Percentiles rank a stretch among this genome's conserved stretches.
Evolutionary conservation across 1,140 invertebrate species (phyloP).

Genomic region (Hestina assimilis): DNA sequence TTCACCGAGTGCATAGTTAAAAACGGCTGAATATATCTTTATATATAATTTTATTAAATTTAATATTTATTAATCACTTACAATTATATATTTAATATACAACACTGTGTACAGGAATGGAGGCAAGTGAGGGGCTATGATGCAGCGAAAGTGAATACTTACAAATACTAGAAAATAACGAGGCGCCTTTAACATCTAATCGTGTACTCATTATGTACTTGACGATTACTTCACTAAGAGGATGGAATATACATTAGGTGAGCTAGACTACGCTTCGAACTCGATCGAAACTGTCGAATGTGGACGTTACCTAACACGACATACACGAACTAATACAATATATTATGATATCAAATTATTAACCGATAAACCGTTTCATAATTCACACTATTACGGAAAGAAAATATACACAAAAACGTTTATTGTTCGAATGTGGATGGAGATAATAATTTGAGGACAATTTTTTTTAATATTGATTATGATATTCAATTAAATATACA

Average conservation of each 20-base stretch:
- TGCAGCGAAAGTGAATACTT: constrained; percentile 50
- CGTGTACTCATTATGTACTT: constrained; percentile 72
- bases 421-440: constrained; percentile 75
- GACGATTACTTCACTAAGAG: constrained; percentile 63
- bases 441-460: constrained; percentile 68
- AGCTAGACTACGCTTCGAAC: constrained; percentile 46
- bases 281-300: constrained; percentile 33
- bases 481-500: constrained; percentile 55
- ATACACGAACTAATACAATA: constrained; percentile 34
- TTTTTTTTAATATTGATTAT: constrained; percentile 42
- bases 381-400: constrained; percentile 31
- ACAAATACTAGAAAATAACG: constrained; percentile 65
- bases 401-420: constrained; percentile 52
- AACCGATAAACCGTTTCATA: constrained; percentile 27
- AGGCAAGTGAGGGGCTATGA: constrained; percentile 62
- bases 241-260: constrained; percentile 77
- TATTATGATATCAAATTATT: constrained; percentile 39
- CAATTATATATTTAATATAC: constrained; percentile 59
- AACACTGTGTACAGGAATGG: constrained; percentile 59
- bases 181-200: constrained; percentile 53
- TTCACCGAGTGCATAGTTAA: constrained; percentile 50
- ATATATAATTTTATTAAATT: constrained; percentile 53
- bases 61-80: constrained; percentile 41
- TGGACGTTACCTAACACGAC: constrained; percentile 43
- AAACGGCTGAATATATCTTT: constrained; percentile 48